Base-by-base conservation (phyloP, 2,888 invertebrate species). In the Erebia epiphron region DNA sequence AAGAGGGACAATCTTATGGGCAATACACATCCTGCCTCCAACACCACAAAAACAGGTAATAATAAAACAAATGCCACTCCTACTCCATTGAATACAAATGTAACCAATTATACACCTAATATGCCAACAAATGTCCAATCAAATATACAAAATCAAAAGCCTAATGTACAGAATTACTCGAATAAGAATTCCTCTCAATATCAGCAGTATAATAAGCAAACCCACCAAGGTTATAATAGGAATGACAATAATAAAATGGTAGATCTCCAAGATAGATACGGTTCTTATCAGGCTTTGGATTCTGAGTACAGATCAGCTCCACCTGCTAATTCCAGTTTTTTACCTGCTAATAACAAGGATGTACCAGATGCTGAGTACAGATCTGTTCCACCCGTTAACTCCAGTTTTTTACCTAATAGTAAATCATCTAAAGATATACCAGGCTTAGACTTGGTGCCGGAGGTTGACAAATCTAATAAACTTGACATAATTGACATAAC, bases 371-470 rank as follows among this genome's bases (percentile, higher is more conserved):
- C 46, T 46, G 46, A 13, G 3, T 46, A 46, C 67, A 43, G 76
- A 60, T n/a, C 75, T 60, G 74, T 76, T 71, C 72, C 78, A 62
- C 72, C 64, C 52, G 78, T 79, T 56, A 85, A 80, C 67, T 74
- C 87, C 56, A 84, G 79, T 71, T 92, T 92, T 79, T 77, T 92
- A 57, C 85, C 86, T 41, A 78, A 82, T 70, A 83, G 79, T 80
- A 83, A 80, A 50, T 79, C 85, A 41, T 79, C 82, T 66, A 95
- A 94, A 78, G 95, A 95, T 57, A 97, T 97, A 80, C 97, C 97
- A 11, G 97, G 97, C 0, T 91, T 97, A 70, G 96, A 97, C 91
- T 92, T 96, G 72, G 95, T 96, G 11, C 92, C 91, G 75, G 94
- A 94, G 5, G 81, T 76, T 72, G 87, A 87, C 57, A 88, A 81